Evolutionary conservation across 2,888 invertebrate genomes (phyloP).

Genomic region (Caenorhabditis sinica): DNA sequence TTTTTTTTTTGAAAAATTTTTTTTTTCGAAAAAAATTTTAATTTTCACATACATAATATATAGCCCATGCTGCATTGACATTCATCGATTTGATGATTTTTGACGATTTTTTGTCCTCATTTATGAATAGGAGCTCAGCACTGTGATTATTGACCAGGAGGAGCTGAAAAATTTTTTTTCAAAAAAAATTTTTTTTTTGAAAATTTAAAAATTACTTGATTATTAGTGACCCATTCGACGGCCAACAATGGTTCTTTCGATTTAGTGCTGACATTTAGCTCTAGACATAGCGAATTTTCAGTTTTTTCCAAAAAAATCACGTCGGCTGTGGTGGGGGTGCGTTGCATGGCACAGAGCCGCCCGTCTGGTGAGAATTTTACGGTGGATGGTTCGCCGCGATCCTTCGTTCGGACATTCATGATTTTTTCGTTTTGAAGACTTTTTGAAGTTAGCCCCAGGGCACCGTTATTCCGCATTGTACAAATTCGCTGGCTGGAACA

Average conservation of each 20-base stretch:
- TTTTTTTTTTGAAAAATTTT: background rate
- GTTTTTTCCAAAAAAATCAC: constrained; percentile 70
- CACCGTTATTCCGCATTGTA: constrained; percentile 78
- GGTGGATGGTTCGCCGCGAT: constrained; percentile 67
- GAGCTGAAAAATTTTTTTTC: constrained; percentile 67
- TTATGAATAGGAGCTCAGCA: constrained; percentile 74
- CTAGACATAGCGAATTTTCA: constrained; percentile 62
- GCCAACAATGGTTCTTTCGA: constrained; percentile 71
- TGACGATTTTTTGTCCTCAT: constrained; percentile 71
- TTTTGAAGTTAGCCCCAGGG: constrained; percentile 75
- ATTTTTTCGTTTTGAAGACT: constrained; percentile 67
- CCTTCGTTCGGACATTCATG: constrained; percentile 72
- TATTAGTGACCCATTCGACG: constrained; percentile 78
- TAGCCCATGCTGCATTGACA: constrained; percentile 76
- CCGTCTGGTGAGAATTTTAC: constrained; percentile 70
- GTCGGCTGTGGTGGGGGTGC: constrained; percentile 58
- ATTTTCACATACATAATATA: constrained; percentile 74
- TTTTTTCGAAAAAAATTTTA: background rate
- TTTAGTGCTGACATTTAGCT: constrained; percentile 68
- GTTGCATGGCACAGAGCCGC: constrained; percentile 66
- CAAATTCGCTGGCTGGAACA: constrained; percentile 70
- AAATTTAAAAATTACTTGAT: constrained; percentile 48
- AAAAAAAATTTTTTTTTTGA: background rate
- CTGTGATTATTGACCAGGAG: constrained; percentile 76
- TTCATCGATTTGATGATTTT: constrained; percentile 75